A percentile compares a stretch with the other conserved stretches of the same genome.
Conservation (phyloP, 1,140 invertebrate genomes). For the Cyclargus thomasi region DNA sequence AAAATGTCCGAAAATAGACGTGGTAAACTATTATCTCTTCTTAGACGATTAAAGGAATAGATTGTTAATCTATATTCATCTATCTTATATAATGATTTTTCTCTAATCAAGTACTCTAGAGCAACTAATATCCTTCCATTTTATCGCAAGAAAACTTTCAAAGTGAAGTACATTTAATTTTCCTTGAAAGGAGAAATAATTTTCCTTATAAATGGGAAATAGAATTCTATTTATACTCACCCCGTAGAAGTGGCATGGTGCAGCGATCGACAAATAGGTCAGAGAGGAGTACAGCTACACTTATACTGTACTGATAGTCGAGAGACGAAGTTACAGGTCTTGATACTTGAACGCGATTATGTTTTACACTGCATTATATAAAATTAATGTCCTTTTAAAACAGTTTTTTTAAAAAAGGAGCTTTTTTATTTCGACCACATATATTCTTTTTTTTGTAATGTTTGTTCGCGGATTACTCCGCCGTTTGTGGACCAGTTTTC, state of each 20-base stretch:
- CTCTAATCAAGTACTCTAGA: no score
- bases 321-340: slow-evolving; percentile 23
- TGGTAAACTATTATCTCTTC: no score
- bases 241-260: slow-evolving; percentile 15
- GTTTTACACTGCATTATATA: slow-evolving; percentile 4
- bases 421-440: no score
- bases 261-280: slow-evolving; percentile 35
- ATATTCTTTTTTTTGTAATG: no score
- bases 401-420: no score
- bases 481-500: no score
- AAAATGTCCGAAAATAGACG: no score
- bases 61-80: no score
- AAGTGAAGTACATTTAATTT: background rate
- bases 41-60: no score
- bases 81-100: no score
- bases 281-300: slow-evolving; percentile 36
- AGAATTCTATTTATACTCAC: background rate
- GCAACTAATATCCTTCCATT: background rate
- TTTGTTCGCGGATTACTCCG: no score
- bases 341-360: slow-evolving; percentile 34
- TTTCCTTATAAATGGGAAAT: background rate
- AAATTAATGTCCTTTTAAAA: no score
- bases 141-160: background rate
- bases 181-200: background rate
- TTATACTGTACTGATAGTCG: slow-evolving; percentile 48